Evolutionary conservation across 2,113 vertebrate species (phyloP), one percentile per base, ranked within the genome.

Genomic region (Procavia capensis): DNA sequence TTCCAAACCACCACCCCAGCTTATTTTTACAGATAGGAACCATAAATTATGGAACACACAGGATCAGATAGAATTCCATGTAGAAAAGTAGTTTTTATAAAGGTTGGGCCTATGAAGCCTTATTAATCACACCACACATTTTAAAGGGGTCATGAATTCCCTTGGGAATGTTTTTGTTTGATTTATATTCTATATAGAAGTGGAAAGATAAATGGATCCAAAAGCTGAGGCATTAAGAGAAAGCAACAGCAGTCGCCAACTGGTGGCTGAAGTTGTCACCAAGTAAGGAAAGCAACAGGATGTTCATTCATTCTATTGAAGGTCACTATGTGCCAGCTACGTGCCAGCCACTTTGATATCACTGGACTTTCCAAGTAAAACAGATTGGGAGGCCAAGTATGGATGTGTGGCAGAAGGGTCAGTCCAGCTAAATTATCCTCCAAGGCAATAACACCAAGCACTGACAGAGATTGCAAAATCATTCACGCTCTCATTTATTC

Each of bases 321-420:
- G n/a, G 0, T 34, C 76, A 89, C n/a, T 36, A 14, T 3, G 79
- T 79, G 41, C 74, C 78, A 78, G 72, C 76, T 36, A 27, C 13
- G 45, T 63, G 59, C 72, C 61, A 50, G 64, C 64, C 9, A 80
- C 20, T 64, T 57, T 70, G 68, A 36, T 20, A 20, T 83, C 91
- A 72, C 11, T 61, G 50, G 31, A 75, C 70, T 88, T 96, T 34
- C 88, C 85, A 92, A 88, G 29, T 39, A 54, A 91, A 93, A 91
- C 19, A 70, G 36, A 47, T 3, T 25, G 17, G 68, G 50, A 91
- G 74, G 83, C 39, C 87, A 93, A 61, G 34, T 20, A 27, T 43
- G 5, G 76, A 61, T 17, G 34, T 7, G 22, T 54, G 63, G 63
- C 86, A 24, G 47, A 57, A 94, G 76, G 59, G 1, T 87, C 20